Evolutionary conservation across 2,113 vertebrate species (phyloP).

Genomic region (Cheirogaleus medius): DNA sequence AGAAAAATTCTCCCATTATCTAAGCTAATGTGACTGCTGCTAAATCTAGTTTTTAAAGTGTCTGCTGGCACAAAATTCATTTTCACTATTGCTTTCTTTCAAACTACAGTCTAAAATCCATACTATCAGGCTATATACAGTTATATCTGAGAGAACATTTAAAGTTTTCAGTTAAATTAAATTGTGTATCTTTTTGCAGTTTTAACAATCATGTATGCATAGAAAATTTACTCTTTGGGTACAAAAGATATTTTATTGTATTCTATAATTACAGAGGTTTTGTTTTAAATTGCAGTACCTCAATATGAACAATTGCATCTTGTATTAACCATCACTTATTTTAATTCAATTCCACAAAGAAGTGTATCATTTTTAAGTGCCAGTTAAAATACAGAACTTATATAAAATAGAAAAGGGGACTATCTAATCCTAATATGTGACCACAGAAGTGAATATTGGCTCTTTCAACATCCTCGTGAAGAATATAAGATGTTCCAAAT

Average conservation of each 20-base stretch:
- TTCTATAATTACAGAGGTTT: neutral
- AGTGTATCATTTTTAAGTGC: neutral
- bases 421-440: neutral
- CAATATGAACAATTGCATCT: neutral
- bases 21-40: conserved; percentile 88
- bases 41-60: conserved; percentile 86
- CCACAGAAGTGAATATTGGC: neutral
- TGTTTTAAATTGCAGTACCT: neutral
- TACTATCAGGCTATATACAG: neutral
- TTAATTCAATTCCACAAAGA: neutral
- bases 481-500: neutral
- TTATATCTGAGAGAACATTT: conserved; percentile 50
- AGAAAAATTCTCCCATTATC: conserved; percentile 89
- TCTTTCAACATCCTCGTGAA: neutral
- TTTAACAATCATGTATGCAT: neutral
- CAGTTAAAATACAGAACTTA: neutral
- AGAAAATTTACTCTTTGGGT: conserved; percentile 11
- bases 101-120: conserved; percentile 69
- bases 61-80: conserved; percentile 83
- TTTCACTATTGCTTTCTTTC: conserved; percentile 77
- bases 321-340: conserved; percentile 9
- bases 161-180: conserved; percentile 74
- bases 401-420: neutral
- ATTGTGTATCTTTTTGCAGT: neutral
- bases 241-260: neutral